Conservation (phyloP, 2,888 invertebrate genomes). For the Apantesis nais region DNA sequence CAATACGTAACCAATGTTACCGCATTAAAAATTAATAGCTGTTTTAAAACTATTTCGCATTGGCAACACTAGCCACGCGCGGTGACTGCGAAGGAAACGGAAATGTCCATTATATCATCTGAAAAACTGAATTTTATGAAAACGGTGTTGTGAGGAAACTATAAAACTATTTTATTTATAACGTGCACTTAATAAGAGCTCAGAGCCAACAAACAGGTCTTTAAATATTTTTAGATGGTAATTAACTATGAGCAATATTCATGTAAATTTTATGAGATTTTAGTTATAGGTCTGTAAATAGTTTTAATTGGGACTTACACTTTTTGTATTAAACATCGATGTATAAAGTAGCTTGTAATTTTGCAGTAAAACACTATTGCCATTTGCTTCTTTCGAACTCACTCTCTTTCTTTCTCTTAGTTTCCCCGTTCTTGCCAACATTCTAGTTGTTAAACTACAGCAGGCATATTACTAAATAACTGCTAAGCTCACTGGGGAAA, state of each 20-base stretch:
- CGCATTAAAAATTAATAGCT: conserved; percentile 80
- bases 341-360: background rate
- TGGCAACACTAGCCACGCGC: conserved; percentile 66
- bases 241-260: conserved; percentile 21
- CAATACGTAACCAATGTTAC: conserved; percentile 75
- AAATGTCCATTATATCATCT: conserved; percentile 77
- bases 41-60: conserved; percentile 82
- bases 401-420: no score
- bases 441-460: no score
- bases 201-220: conserved; percentile 24
- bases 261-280: background rate
- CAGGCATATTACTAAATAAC: no score
- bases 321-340: background rate
- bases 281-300: background rate
- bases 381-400: background rate
- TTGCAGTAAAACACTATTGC: background rate
- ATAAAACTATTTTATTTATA: conserved; percentile 74
- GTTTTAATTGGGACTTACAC: background rate
- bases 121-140: conserved; percentile 71
- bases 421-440: no score
- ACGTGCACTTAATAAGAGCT: conserved; percentile 33
- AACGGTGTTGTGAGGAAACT: conserved; percentile 72
- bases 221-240: conserved; percentile 35
- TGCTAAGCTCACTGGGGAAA: no score
- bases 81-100: conserved; percentile 74